Base-by-base conservation (phyloP, 2,888 invertebrate genomes). In the Augochlorella aurata region DNA sequence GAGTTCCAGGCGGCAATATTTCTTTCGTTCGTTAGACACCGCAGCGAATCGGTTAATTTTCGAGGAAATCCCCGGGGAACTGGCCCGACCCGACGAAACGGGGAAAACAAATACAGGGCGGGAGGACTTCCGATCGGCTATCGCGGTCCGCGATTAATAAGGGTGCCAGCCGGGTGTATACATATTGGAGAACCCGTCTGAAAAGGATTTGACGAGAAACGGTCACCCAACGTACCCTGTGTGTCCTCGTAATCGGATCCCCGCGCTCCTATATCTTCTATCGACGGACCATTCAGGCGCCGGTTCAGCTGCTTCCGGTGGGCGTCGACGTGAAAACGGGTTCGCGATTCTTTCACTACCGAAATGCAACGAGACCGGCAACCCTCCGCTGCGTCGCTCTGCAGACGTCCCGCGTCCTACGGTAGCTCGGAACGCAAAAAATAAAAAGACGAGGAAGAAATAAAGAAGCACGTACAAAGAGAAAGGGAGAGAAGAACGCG, bases 251-350 rank as follows among this genome's bases (percentile, higher is more conserved):
- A 93, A 93, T 93, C 93, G 92, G 93, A 93, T 93, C 91, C 90
- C 86, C 82, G 83, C 80, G 85, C 89, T 90, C 89, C 87, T 90
- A 90, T 90, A 92, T 92, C 92, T 90, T 87, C 86, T 83, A 88
- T 84, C 85, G 83, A 80, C 83, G 89, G 90, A 90, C 91, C 90
- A 93, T 93, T 93, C 91, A 93, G 84, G 87, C 85, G 85, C 83
- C 85, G 86, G 78, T 87, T 91, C 93, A 93, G 93, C 93, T 93
- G 93, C 86, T 93, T 93, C 93, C 93, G 93, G 93, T 93, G 93
- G 93, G 93, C 93, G 93, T 93, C 76, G 61, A 91, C 91, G 90
- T 91, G 88, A 90, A 93, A 84, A 93, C 93, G 93, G 93, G 93
- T 93, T 93, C 91, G 93, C 93, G 92, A 93, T 92, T 92, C 91